Evolutionary conservation across 37 sponge, comb jelly and placozoan genomes (phyloP).

Genomic region (Petrosia ficiformis): DNA sequence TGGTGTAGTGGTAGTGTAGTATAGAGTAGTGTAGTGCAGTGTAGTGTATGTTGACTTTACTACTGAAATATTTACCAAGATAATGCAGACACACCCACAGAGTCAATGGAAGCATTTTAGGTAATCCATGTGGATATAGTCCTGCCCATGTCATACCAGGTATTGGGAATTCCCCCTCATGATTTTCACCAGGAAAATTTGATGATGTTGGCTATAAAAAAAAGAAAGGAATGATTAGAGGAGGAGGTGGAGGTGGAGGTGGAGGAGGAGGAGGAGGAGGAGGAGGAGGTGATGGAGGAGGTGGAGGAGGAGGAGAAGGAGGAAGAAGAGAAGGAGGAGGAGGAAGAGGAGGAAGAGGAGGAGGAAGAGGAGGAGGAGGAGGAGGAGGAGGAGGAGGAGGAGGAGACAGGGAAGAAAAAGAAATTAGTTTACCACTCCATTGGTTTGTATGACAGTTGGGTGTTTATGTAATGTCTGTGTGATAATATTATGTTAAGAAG

Average conservation of each 20-base stretch:
- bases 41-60: too few relatives aligned
- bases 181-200: conserved; percentile 1
- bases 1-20: too few relatives aligned
- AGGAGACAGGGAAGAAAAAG: not conserved
- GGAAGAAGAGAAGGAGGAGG: not conserved
- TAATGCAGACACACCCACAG: conserved; percentile 69
- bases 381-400: conserved; percentile 1
- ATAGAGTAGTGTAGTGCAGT: too few relatives aligned
- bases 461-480: conserved; percentile 7
- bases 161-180: conserved; percentile 22
- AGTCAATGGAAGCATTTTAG: conserved; percentile 24
- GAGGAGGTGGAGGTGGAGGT: too few relatives aligned
- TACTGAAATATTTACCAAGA: conserved; percentile 59
- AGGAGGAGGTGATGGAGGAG: not conserved
- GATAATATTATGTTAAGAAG: not conserved
- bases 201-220: not conserved
- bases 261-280: conserved; percentile 1
- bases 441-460: not conserved
- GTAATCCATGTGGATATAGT: conserved; percentile 24
- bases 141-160: conserved; percentile 36
- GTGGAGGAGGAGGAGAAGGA: conserved; percentile 2
- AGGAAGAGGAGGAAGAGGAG: not conserved
- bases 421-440: not conserved
- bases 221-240: conserved; percentile 3
- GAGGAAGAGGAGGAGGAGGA: not conserved